Percentiles rank a stretch among this genome's conserved stretches.
Evolutionary conservation across 2,113 vertebrate genomes (phyloP).

Genomic region (Pseudopipra pipra): DNA sequence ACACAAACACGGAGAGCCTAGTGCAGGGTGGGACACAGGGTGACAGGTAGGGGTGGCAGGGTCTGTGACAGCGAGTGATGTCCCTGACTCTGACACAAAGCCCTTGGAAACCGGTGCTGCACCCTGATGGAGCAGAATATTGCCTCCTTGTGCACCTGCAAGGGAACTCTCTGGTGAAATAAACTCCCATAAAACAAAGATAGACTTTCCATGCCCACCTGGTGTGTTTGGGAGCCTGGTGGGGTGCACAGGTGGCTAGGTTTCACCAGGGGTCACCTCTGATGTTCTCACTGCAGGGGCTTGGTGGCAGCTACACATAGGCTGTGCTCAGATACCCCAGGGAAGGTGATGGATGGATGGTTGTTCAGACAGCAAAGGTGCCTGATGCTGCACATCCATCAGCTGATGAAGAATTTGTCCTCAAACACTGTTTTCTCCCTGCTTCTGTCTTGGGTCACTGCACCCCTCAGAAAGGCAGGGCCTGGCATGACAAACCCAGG

Average conservation of each 20-base stretch:
- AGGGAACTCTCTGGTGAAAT: neutral
- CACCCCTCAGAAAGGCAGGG: neutral
- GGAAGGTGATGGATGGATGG: neutral
- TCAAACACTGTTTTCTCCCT: neutral
- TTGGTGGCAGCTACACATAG: neutral
- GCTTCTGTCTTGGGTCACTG: neutral
- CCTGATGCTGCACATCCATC: neutral
- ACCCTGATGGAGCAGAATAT: neutral
- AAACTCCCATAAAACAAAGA: neutral
- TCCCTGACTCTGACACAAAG: neutral
- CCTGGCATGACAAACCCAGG: neutral
- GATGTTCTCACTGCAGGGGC: neutral
- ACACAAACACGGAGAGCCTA: neutral
- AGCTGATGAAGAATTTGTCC: neutral
- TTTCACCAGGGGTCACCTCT: neutral
- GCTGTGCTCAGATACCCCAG: neutral
- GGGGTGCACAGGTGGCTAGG: neutral
- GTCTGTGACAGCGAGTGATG: neutral
- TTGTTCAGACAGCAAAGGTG: neutral
- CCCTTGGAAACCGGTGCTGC: neutral
- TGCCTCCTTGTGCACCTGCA: neutral
- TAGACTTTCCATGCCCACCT: neutral
- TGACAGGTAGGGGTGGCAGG: neutral
- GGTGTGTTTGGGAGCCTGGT: fast-evolving
- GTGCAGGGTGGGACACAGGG: neutral